phyloP scores from a whole-genome alignment of 2,113 vertebrate genomes.

The Cairina moschata region DNA sequence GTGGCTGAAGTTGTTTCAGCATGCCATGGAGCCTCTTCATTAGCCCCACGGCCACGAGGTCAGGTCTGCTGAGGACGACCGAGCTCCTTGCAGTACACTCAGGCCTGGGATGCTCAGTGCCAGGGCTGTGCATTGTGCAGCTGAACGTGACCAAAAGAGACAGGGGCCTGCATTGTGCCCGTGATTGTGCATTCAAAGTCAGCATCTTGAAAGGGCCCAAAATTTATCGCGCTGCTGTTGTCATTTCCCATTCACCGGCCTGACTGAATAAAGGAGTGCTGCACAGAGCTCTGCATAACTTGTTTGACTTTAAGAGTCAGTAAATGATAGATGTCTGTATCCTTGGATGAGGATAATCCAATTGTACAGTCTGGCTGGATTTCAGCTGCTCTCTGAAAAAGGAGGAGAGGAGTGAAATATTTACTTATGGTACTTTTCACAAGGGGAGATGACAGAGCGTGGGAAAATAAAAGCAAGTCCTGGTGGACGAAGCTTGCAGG shows the following conservation, averaged over 20 bases:
- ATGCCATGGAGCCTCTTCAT: neutral
- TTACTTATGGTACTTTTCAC: slow-evolving; percentile 42
- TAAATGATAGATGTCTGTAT: slow-evolving; percentile 50
- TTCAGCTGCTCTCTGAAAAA: neutral
- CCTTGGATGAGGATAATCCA: slow-evolving; percentile 46
- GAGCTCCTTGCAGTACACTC: neutral
- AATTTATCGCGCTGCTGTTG: neutral
- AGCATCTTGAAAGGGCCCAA: neutral
- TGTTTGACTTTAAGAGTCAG: slow-evolving; percentile 40
- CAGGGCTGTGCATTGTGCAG: neutral
- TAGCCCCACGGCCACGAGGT: neutral
- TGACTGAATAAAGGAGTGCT: slow-evolving; percentile 5
- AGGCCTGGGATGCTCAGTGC: fast-evolving
- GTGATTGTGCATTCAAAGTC: neutral
- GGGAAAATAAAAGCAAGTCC: slow-evolving; percentile 40
- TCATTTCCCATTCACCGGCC: neutral
- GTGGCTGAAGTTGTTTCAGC: neutral
- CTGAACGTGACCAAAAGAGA: neutral
- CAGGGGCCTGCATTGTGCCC: neutral
- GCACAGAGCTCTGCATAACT: slow-evolving; percentile 35
- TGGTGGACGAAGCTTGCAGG: neutral
- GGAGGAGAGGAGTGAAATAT: neutral
- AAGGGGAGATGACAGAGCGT: slow-evolving; percentile 7
- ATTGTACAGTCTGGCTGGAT: slow-evolving; percentile 36
- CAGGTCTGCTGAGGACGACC: neutral